Evolutionary conservation across 2,888 invertebrate species (phyloP), one percentile per base, ranked within the genome.

Genomic region (Lycocerus yunnanus): DNA sequence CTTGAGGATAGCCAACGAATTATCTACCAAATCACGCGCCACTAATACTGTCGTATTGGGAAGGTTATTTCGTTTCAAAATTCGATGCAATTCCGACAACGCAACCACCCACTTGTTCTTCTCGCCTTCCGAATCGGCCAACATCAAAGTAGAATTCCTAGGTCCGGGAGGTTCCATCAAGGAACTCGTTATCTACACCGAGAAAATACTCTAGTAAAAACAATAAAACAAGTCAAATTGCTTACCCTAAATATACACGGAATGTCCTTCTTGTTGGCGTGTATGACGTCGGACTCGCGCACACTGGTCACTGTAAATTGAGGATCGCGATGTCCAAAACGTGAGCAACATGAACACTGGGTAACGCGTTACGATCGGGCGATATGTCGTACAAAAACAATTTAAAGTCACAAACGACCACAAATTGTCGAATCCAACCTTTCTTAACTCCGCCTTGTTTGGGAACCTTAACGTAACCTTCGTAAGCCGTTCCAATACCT

Each of bases 321-420:
- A n/a, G 97, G 94, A 88, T 98, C 98, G 78, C 98, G 91, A 98
- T 98, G 87, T 98, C 97, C 80, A 98, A 87, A n/a, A 98, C 97
- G 88, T 97, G 97, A 72, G 96, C 96, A 20, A 97, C 97, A 84
- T 95, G 94, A 61, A 97, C 95, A 79, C 95, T 95, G 13, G 97
- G 96, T 81, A 94, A 88, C 75, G 96, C 95, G 87, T 95, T 95
- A 80, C 94, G 89, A 86, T 97, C 97, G 69, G 95, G 94, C 69
- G 95, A 94, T 85, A 97, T 96, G 87, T 99, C 99, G 87, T 98
- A 99, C 24, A 99, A 92, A 89, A 99, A 99, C 83, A 99, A 90
- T 88, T 99, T 99, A 89, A 98, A 99, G 89, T 99, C 99, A 87
- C 99, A 99, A 72, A 99, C 98, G 67, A 98, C 98, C 15, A 99